Evolutionary conservation across 1,140 invertebrate species (phyloP).

Genomic region (Drosophila mauritiana): DNA sequence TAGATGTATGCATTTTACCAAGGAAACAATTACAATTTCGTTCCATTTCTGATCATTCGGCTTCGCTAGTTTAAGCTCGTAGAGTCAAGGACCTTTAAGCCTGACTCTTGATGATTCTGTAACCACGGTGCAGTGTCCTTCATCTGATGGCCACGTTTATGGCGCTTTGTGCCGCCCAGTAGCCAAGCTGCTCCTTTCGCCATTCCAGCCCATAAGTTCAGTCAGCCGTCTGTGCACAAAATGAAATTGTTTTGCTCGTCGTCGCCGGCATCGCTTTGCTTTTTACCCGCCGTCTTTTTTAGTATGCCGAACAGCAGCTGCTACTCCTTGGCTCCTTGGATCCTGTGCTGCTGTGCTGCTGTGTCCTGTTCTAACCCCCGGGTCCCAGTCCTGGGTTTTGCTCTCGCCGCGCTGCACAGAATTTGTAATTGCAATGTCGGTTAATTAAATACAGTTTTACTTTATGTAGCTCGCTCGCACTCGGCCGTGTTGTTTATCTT

Average conservation of each 20-base stretch:
- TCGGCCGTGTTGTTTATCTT: constrained; percentile 68
- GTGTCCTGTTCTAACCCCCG: constrained; percentile 36
- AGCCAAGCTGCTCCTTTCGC: constrained; percentile 6
- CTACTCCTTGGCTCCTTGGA: constrained; percentile 26
- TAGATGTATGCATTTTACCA: neutral
- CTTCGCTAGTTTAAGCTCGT: neutral
- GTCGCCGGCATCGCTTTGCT: constrained; percentile 44
- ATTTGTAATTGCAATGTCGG: constrained; percentile 84
- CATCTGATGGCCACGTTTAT: constrained; percentile 41
- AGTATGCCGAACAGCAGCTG: constrained; percentile 75
- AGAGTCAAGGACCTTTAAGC: neutral
- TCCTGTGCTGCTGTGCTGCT: constrained; percentile 7
- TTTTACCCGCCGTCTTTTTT: constrained; percentile 66
- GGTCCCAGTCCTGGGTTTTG: constrained; percentile 12
- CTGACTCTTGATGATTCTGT: neutral
- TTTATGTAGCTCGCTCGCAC: constrained; percentile 56
- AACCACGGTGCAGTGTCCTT: constrained; percentile 32
- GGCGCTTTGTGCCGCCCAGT: constrained; percentile 17
- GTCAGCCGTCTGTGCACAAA: constrained; percentile 61
- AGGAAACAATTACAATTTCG: neutral
- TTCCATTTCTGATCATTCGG: neutral
- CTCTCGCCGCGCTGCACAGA: constrained; percentile 71
- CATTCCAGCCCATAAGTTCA: constrained; percentile 42
- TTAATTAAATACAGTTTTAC: constrained; percentile 84
- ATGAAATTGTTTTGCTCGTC: constrained; percentile 76